phyloP scores from a whole-genome alignment of 2,888 invertebrate species.

The Chironomus riparius region DNA sequence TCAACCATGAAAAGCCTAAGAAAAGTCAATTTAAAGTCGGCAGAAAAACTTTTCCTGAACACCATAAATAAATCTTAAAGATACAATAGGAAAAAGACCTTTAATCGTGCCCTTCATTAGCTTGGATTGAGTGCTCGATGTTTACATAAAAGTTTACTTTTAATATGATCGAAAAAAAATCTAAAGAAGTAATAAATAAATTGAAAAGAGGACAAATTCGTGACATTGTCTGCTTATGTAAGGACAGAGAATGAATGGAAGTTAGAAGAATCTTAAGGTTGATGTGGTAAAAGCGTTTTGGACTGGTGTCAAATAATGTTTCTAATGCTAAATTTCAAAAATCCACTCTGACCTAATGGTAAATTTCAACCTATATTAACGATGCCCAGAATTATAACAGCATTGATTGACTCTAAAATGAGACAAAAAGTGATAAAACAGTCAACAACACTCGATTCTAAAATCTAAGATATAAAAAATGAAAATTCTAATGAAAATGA shows the following conservation, averaged over 20 bases:
- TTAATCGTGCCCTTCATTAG: conserved; percentile 8
- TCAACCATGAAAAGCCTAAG: background rate
- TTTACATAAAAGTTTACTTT: too few species aligned
- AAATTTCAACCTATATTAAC: too few species aligned
- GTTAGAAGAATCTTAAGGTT: too few species aligned
- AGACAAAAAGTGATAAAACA: too few species aligned
- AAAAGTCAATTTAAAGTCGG: conserved; percentile 22
- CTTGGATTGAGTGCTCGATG: background rate
- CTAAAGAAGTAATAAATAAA: background rate
- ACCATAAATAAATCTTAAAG: background rate
- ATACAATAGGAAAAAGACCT: background rate
- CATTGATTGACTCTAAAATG: too few species aligned
- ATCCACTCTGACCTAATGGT: too few species aligned
- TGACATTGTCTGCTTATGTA: background rate
- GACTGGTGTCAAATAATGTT: too few species aligned
- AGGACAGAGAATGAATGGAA: background rate
- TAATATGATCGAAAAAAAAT: background rate
- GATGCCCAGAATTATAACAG: too few species aligned
- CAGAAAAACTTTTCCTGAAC: conserved; percentile 5
- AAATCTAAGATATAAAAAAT: background rate
- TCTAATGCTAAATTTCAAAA: too few species aligned
- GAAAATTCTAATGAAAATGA: background rate
- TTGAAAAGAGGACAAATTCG: background rate
- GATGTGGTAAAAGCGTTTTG: too few species aligned
- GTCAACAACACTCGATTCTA: too few species aligned